Evolutionary conservation across 2,113 vertebrate species (phyloP).

Genomic region (Gymnobelideus leadbeateri): DNA sequence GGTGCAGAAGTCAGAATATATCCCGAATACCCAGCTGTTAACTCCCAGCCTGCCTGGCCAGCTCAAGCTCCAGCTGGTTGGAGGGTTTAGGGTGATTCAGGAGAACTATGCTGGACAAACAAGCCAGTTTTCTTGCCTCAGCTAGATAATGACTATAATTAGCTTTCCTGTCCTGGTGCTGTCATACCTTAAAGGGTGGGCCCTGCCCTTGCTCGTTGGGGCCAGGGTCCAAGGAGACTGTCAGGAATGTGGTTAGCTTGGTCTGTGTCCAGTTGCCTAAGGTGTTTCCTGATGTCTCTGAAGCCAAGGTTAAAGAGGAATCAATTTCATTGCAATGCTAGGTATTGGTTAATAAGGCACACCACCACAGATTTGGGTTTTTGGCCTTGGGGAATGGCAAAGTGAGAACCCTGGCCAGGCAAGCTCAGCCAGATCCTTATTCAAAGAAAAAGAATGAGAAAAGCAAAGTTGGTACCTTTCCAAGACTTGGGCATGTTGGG

Average conservation of each 20-base stretch:
- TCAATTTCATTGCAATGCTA: slow-evolving; percentile 1
- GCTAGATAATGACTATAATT: slow-evolving; percentile 60
- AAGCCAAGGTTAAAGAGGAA: slow-evolving; percentile 36
- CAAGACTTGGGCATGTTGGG: not conserved
- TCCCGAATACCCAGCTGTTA: not conserved
- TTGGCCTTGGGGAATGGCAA: not conserved
- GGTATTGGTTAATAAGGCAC: not conserved
- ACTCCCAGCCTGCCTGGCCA: slow-evolving; percentile 6
- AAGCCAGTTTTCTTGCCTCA: slow-evolving; percentile 31
- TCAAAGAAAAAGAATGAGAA: not conserved
- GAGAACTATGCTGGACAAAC: slow-evolving; percentile 65
- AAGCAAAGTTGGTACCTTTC: not conserved
- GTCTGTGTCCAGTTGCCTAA: slow-evolving; percentile 52
- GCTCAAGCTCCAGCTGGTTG: slow-evolving; percentile 53
- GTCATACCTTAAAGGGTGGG: slow-evolving; percentile 41
- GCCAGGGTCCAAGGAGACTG: not conserved
- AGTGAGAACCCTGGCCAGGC: not conserved
- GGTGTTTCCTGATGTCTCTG: slow-evolving; percentile 50
- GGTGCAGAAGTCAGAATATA: not conserved
- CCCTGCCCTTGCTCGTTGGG: not conserved
- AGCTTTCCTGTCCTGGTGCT: slow-evolving; percentile 14
- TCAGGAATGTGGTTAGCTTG: slow-evolving; percentile 64
- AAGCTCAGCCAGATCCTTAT: not conserved
- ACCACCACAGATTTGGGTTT: not conserved
- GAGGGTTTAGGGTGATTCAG: slow-evolving; percentile 70